Evolutionary conservation across 2,797 vertebrate genomes (phyloP), one percentile per base, ranked within the genome.

Genomic region (Eulemur coronatus): DNA sequence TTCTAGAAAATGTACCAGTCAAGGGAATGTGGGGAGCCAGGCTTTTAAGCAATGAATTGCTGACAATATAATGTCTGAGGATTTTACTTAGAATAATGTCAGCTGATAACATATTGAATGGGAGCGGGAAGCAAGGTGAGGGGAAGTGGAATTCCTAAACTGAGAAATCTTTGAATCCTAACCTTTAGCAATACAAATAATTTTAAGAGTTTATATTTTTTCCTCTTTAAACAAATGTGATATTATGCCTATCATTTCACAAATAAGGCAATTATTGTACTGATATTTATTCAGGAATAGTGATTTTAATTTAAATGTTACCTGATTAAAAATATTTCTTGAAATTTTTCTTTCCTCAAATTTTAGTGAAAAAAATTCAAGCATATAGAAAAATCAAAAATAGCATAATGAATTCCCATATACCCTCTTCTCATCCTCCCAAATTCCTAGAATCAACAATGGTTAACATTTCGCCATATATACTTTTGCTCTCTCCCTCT

Each of bases 31-130:
- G 50, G 20, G 57, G 35, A 65, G n/a, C 22, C 28, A 95, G 4
- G 9, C 3, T 35, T 79, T 95, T 6, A 38, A 38, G 35, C 48
- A 94, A 8, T 65, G 3, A 9, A n/a, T 67, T 50, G 8, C 69
- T 82, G 59, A 78, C 43, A 92, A 26, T 5, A 61, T 72, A 43
- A 76, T 43, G 35, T 80, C 65, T n/a, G 10, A 46, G 2, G 41
- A 43, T 87, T 91, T 96, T 69, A 84, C 18, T 89, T 95, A 82
- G 48, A 65, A 78, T 86, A 57, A 78, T 78, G 35, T 50, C 41
- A 75, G 17, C 72, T 72, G 33, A 90, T 75, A 76, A 52, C 94
- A 90, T 26, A 30, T 50, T 76, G 46, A 89, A 65, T 65, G 10
- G 30, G 69, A 87, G 48, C 80, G 13, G 9, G 7, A 91, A 80